A percentile compares a stretch with the other conserved stretches of the same genome.
phyloP scores from a whole-genome alignment of 2,113 vertebrate genomes.

The Centropristis striata region DNA sequence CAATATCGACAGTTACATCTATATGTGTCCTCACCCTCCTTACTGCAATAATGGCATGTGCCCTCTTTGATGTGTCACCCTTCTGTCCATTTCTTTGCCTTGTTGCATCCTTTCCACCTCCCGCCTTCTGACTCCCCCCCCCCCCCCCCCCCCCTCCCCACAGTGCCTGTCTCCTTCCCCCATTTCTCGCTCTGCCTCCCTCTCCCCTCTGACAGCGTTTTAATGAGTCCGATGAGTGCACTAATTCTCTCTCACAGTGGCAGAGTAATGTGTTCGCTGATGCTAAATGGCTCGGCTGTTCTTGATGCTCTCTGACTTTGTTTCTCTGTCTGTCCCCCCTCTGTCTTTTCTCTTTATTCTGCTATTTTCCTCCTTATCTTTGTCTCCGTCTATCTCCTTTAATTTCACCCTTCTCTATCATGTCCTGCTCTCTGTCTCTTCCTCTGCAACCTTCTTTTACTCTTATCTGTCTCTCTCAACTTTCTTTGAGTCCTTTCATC shows the following conservation, averaged over 20 bases:
- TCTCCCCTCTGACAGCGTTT: conserved; percentile 64
- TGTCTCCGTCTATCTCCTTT: conserved; percentile 13
- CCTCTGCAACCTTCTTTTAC: conserved; percentile 8
- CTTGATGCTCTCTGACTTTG: conserved; percentile 61
- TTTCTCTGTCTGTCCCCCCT: conserved; percentile 17
- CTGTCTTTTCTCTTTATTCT: conserved; percentile 24
- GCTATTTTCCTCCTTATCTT: conserved; percentile 23
- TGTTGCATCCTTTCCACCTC: conserved; percentile 44
- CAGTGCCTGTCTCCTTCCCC: conserved; percentile 28
- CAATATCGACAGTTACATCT: no score
- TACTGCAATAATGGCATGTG: conserved; percentile 15
- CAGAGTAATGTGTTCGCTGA: conserved; percentile 70
- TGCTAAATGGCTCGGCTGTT: conserved; percentile 68
- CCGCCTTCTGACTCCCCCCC: conserved; percentile 16
- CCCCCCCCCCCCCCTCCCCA: neutral
- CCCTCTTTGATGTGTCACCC: conserved; percentile 22
- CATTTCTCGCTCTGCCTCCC: conserved; percentile 38
- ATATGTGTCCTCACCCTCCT: conserved; percentile 17
- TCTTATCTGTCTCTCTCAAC: conserved; percentile 32
- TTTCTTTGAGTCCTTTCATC: conserved; percentile 42
- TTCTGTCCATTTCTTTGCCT: conserved; percentile 40
- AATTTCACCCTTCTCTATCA: conserved; percentile 29
- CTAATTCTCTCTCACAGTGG: conserved; percentile 80
- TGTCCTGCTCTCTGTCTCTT: conserved; percentile 7
- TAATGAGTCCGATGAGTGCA: conserved; percentile 79